Percentiles rank a stretch among this genome's conserved stretches.
Evolutionary conservation across 2,888 invertebrate species (phyloP).

Genomic region (Strigamia transsilvanica): DNA sequence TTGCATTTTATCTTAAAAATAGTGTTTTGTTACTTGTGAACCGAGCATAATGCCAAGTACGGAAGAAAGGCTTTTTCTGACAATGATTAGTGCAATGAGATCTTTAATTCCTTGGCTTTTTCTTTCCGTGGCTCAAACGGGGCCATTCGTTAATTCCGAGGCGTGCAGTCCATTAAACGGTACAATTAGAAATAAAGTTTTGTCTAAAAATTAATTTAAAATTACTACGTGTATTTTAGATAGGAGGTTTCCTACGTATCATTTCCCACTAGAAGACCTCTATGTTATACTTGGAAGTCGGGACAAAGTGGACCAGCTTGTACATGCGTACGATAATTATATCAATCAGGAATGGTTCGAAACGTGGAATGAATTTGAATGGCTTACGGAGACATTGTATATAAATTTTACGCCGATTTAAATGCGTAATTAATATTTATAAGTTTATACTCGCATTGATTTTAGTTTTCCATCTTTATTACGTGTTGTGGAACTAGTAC

Average conservation of each 20-base stretch:
- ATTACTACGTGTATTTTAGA: not conserved
- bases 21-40: constrained; percentile 55
- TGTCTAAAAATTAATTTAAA: not conserved
- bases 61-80: constrained; percentile 61
- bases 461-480: constrained; percentile 70
- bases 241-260: not conserved
- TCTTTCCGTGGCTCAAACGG: constrained; percentile 62
- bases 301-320: constrained; percentile 69
- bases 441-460: constrained; percentile 2
- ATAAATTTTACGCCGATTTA: constrained; percentile 56
- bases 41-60: constrained; percentile 57
- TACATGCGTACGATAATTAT: constrained; percentile 72
- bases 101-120: constrained; percentile 63
- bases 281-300: constrained; percentile 72
- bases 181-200: not conserved
- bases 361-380: constrained; percentile 75
- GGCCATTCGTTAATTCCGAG: constrained; percentile 59
- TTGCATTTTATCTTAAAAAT: not conserved
- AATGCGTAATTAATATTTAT: not conserved
- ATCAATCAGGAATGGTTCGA: constrained; percentile 70
- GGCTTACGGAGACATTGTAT: constrained; percentile 66
- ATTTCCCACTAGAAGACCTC: constrained; percentile 67
- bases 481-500: constrained; percentile 69
- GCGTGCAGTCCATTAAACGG: not conserved
- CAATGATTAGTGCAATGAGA: constrained; percentile 61